Evolutionary conservation across 2,888 invertebrate genomes (phyloP).

Genomic region (Petrolisthes cinctipes): DNA sequence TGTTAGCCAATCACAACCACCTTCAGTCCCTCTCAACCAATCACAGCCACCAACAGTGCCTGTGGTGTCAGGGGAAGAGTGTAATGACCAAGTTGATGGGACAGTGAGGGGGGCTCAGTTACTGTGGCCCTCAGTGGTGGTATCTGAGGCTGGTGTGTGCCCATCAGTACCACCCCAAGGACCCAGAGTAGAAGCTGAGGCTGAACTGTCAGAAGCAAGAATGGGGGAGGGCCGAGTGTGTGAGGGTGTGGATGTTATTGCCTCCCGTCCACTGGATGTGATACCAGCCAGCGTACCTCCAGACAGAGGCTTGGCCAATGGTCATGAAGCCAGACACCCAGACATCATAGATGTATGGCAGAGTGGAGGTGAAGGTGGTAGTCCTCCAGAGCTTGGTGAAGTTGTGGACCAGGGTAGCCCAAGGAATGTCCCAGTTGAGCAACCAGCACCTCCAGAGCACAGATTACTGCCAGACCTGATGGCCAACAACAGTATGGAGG

Average conservation of each 20-base stretch:
- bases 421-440: not conserved
- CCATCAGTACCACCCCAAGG: not conserved
- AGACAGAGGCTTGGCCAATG: slow-evolving; percentile 40
- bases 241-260: slow-evolving; percentile 41
- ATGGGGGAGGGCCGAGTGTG: not conserved
- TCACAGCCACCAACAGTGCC: no score
- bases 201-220: not conserved
- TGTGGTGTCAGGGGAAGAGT: no score
- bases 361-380: slow-evolving; percentile 32
- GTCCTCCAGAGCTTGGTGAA: not conserved
- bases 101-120: not conserved
- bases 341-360: slow-evolving; percentile 64
- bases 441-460: not conserved
- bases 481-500: slow-evolving; percentile 50
- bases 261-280: slow-evolving; percentile 48
- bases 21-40: no score
- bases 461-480: slow-evolving; percentile 61
- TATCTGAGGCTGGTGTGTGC: not conserved
- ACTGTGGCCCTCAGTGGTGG: slow-evolving; percentile 33
- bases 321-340: slow-evolving; percentile 57
- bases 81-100: no score
- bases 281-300: slow-evolving; percentile 50
- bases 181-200: not conserved
- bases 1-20: no score
- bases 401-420: not conserved